These are phyloP conservation scores for Epizoanthus stellaris DNA, from an alignment of 92 coral and sea anemone species.

Conservation along the genomic window DNA sequence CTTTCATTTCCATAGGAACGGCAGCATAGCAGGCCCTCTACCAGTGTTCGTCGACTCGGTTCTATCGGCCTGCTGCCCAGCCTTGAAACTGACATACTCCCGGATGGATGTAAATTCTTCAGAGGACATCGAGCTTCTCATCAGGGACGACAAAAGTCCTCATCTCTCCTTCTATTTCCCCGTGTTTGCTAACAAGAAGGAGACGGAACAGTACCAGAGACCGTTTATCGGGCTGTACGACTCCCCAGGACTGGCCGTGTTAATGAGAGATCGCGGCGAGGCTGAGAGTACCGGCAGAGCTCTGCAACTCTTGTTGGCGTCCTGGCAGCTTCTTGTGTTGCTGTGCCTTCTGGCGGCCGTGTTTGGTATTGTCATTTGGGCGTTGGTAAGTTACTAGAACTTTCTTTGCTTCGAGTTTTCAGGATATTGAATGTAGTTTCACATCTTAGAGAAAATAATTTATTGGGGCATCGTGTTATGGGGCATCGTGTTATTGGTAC, in stretches of 20 bases:
- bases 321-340: background rate
- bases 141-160: background rate
- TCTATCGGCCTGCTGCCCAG: background rate
- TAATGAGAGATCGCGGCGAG: background rate
- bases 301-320: background rate
- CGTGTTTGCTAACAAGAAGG: slow-evolving; percentile 1
- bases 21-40: background rate
- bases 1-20: background rate
- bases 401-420: too few relatives aligned
- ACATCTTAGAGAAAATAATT: too few relatives aligned
- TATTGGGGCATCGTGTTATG: too few relatives aligned
- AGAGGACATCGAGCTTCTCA: slow-evolving; percentile 4
- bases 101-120: slow-evolving; percentile 7
- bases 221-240: slow-evolving; percentile 5
- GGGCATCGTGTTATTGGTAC: too few relatives aligned
- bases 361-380: slow-evolving; percentile 3
- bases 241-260: slow-evolving; percentile 10
- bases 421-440: too few relatives aligned
- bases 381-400: slow-evolving; percentile 1
- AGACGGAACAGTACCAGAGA: background rate
- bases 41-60: background rate
- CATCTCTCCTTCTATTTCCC: slow-evolving; percentile 9
- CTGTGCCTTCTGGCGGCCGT: background rate
- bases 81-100: background rate
- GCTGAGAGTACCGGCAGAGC: background rate